These are phyloP conservation scores for Xenopus laevis DNA, from an alignment of 2,113 vertebrate species.

Conservation along the genomic window DNA sequence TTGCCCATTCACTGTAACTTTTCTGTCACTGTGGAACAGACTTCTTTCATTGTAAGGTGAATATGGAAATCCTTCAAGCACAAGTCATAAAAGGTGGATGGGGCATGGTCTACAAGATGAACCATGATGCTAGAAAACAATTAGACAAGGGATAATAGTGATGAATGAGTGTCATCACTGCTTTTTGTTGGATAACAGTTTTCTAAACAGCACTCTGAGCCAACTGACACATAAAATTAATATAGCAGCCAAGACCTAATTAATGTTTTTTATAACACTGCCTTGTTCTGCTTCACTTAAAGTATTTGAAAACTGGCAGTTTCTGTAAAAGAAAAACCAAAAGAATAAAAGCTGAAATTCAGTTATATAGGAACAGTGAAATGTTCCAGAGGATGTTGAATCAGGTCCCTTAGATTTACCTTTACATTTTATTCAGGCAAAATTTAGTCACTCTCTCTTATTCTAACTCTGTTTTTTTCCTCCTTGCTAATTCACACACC, in stretches of 20 bases:
- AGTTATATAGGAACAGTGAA: too few species aligned
- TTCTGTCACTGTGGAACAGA: too few species aligned
- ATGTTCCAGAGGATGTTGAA: too few species aligned
- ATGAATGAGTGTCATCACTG: slow-evolving; percentile 41
- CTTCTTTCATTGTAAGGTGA: slow-evolving; percentile 1
- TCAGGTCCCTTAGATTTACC: too few species aligned
- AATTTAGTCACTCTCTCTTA: too few species aligned
- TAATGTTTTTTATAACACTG: slow-evolving; percentile 43
- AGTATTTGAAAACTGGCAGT: slow-evolving; percentile 25
- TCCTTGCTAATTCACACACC: too few species aligned
- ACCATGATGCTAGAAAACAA: slow-evolving; percentile 37
- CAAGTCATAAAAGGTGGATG: slow-evolving; percentile 25
- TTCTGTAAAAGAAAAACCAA: neutral
- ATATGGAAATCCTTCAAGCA: slow-evolving; percentile 23
- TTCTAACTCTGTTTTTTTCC: too few species aligned
- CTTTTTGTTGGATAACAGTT: slow-evolving; percentile 43
- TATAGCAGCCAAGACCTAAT: slow-evolving; percentile 43
- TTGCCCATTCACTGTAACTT: too few species aligned
- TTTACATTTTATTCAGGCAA: too few species aligned
- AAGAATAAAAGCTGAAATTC: too few species aligned
- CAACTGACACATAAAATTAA: slow-evolving; percentile 47
- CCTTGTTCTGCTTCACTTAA: slow-evolving; percentile 39
- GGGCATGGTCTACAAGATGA: slow-evolving; percentile 39
- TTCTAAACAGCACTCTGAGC: slow-evolving; percentile 45
- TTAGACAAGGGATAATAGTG: slow-evolving; percentile 42